phyloP scores from a whole-genome alignment of 2,888 invertebrate species.

The Dolichopus griseipennis region DNA sequence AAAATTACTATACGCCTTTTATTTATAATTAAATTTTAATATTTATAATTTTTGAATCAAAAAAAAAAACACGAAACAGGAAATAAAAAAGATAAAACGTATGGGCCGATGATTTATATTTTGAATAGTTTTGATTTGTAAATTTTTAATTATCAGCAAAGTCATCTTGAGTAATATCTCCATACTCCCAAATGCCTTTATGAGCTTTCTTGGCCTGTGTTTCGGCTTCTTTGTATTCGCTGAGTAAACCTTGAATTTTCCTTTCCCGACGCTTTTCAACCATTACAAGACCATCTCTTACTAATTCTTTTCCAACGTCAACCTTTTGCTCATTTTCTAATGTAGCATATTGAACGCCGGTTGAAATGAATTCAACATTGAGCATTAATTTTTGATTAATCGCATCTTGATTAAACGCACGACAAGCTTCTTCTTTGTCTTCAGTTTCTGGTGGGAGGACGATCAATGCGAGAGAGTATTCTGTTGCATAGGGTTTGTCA shows the following conservation, averaged over 20 bases:
- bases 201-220: constrained; percentile 78
- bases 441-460: constrained; percentile 81
- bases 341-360: constrained; percentile 37
- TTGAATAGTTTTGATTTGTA: too few species aligned
- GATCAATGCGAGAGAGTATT: constrained; percentile 77
- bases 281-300: constrained; percentile 76
- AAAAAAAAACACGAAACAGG: constrained; percentile 2
- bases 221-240: constrained; percentile 78
- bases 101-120: not conserved
- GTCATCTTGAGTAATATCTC: constrained; percentile 67
- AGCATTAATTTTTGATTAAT: constrained; percentile 68
- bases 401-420: constrained; percentile 54
- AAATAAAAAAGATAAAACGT: constrained; percentile 8
- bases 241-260: constrained; percentile 66
- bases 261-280: constrained; percentile 74
- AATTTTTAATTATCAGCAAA: constrained; percentile 31
- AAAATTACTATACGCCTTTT: constrained; percentile 9
- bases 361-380: constrained; percentile 68
- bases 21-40: constrained; percentile 10
- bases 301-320: constrained; percentile 61
- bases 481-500: constrained; percentile 75
- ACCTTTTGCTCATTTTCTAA: constrained; percentile 37
- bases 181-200: constrained; percentile 92
- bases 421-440: constrained; percentile 64
- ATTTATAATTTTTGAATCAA: constrained; percentile 7